These are phyloP conservation scores for Eupeodes latifasciatus DNA, from an alignment of 2,888 invertebrate species.

Conservation along the genomic window DNA sequence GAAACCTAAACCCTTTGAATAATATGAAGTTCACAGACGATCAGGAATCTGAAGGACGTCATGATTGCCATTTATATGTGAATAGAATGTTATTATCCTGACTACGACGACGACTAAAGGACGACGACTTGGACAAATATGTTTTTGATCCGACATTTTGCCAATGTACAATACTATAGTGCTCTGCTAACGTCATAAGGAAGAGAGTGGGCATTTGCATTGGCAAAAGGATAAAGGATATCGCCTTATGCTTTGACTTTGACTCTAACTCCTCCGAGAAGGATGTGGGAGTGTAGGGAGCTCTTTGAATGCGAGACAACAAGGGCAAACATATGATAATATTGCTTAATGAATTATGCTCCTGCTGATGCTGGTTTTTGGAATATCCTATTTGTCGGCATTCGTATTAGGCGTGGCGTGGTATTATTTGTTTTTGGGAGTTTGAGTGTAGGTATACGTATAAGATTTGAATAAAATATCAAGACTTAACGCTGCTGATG, in stretches of 20 bases:
- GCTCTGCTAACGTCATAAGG: not conserved
- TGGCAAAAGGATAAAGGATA: slow-evolving; percentile 29
- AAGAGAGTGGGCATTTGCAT: slow-evolving; percentile 31
- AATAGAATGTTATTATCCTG: slow-evolving; percentile 69
- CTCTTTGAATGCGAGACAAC: slow-evolving; percentile 17
- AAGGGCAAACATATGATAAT: slow-evolving; percentile 59
- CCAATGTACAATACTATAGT: not conserved
- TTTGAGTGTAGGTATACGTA: not conserved
- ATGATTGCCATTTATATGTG: slow-evolving; percentile 71
- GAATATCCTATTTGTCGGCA: slow-evolving; percentile 56
- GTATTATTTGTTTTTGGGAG: not conserved
- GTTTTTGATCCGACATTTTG: slow-evolving; percentile 25
- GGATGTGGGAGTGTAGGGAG: slow-evolving; percentile 18
- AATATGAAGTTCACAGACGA: slow-evolving; percentile 65
- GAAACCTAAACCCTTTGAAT: slow-evolving; percentile 49
- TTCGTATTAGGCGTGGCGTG: slow-evolving; percentile 15
- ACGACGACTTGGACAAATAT: slow-evolving; percentile 54
- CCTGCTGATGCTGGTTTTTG: slow-evolving; percentile 73
- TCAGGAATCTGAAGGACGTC: slow-evolving; percentile 75
- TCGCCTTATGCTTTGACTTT: not conserved
- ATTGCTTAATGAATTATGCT: slow-evolving; percentile 74
- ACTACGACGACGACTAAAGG: not conserved
- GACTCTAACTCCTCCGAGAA: not conserved
- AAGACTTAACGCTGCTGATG: not conserved
- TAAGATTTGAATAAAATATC: slow-evolving; percentile 38